Evolutionary conservation across 2,113 vertebrate genomes (phyloP).

Genomic region (Phasianus colchicus): DNA sequence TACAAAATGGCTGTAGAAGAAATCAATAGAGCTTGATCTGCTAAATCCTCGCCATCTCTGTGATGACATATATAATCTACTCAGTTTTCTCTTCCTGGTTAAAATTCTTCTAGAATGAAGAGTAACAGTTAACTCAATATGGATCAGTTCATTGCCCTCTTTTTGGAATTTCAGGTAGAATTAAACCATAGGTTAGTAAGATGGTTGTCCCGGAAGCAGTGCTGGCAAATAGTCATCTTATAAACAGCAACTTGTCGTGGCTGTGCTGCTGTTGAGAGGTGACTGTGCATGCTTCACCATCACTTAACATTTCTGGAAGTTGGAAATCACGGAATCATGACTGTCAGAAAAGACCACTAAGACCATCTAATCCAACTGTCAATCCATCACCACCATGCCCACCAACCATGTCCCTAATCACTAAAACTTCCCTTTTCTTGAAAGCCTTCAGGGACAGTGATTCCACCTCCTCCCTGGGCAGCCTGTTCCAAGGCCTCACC

Average conservation of each 20-base stretch:
- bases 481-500: no score
- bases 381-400: no score
- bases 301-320: background rate
- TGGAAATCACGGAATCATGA: background rate
- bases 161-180: background rate
- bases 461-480: no score
- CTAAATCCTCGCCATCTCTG: background rate
- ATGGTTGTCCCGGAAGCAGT: background rate
- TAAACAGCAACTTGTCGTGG: background rate
- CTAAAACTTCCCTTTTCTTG: no score
- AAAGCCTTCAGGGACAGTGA: no score
- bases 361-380: no score
- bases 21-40: background rate
- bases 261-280: background rate
- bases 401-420: no score
- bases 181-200: background rate
- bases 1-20: background rate
- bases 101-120: background rate
- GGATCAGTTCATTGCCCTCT: rapidly evolving
- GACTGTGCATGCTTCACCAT: background rate
- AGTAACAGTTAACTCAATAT: background rate
- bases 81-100: background rate
- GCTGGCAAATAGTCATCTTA: background rate
- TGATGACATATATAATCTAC: background rate
- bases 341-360: no score